A percentile compares a stretch with the other conserved stretches of the same genome.
Conservation (phyloP, 2,797 vertebrate species). For the Halcyon smyrnensis region DNA sequence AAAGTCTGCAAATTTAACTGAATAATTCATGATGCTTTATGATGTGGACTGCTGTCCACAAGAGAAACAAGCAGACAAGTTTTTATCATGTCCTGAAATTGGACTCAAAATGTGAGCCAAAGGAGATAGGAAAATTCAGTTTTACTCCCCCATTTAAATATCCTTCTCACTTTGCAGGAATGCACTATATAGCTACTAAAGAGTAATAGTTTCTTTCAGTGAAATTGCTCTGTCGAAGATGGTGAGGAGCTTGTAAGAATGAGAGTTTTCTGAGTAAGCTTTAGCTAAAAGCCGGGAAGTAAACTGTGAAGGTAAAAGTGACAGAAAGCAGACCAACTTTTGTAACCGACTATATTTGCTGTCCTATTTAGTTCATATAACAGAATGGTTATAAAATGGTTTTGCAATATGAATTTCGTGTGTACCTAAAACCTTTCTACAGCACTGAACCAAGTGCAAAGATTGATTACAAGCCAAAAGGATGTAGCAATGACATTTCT, state of each 20-base stretch:
- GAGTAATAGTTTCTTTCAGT: background rate
- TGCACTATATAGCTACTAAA: background rate
- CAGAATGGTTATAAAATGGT: background rate
- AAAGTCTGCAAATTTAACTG: slow-evolving; percentile 37
- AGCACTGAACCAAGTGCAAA: background rate
- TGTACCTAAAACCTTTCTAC: background rate
- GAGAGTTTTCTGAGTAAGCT: background rate
- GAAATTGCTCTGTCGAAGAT: background rate
- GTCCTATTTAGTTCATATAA: background rate
- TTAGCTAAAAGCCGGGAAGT: background rate
- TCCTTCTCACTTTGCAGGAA: background rate
- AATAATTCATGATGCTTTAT: slow-evolving; percentile 53
- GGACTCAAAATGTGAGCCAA: slow-evolving; percentile 3
- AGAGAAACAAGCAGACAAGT: slow-evolving; percentile 11
- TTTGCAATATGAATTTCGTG: background rate
- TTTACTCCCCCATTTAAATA: background rate
- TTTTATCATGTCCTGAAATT: slow-evolving; percentile 39
- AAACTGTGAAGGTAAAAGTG: background rate
- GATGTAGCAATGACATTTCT: background rate
- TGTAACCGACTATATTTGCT: background rate
- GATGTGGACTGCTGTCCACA: slow-evolving; percentile 10
- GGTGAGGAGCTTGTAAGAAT: background rate
- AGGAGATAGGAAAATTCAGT: background rate
- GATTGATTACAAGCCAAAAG: background rate
- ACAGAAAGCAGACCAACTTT: background rate